Conservation (phyloP, 2,888 invertebrate genomes). For the Leptopilina syphax region DNA sequence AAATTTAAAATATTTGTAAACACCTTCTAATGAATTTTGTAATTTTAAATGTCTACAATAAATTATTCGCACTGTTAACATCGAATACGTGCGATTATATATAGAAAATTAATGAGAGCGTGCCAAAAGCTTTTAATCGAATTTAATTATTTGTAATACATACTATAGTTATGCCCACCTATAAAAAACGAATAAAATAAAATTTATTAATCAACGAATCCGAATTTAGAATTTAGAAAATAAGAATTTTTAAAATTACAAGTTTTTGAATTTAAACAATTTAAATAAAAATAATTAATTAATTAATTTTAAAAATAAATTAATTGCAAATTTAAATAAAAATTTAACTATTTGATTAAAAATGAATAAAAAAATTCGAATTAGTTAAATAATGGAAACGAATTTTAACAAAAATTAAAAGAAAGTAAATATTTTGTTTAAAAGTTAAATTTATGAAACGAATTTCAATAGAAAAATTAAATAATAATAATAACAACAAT, state of each 20-base stretch:
- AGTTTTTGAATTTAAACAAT: slow-evolving; percentile 33
- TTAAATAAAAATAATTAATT: slow-evolving; percentile 49
- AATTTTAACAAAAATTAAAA: neutral
- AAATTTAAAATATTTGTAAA: neutral
- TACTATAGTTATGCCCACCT: slow-evolving; percentile 69
- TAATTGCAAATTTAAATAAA: neutral
- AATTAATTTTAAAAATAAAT: neutral
- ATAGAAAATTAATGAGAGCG: slow-evolving; percentile 45
- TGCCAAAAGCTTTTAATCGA: slow-evolving; percentile 63
- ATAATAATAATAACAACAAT: neutral
- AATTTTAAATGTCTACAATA: neutral
- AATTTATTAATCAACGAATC: slow-evolving; percentile 46
- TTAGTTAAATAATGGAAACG: neutral
- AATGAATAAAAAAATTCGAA: slow-evolving; percentile 22
- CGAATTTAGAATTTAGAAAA: slow-evolving; percentile 25
- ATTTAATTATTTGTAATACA: slow-evolving; percentile 66
- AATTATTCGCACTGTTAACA: slow-evolving; percentile 44
- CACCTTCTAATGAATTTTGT: neutral
- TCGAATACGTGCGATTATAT: slow-evolving; percentile 38
- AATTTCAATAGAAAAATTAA: neutral
- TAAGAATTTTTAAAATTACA: no score
- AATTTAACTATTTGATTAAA: neutral
- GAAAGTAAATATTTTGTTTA: neutral
- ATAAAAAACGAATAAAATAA: slow-evolving; percentile 57
- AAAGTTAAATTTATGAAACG: neutral